Base-by-base conservation (phyloP, 2,888 invertebrate species). In the Acronicta aceris region DNA sequence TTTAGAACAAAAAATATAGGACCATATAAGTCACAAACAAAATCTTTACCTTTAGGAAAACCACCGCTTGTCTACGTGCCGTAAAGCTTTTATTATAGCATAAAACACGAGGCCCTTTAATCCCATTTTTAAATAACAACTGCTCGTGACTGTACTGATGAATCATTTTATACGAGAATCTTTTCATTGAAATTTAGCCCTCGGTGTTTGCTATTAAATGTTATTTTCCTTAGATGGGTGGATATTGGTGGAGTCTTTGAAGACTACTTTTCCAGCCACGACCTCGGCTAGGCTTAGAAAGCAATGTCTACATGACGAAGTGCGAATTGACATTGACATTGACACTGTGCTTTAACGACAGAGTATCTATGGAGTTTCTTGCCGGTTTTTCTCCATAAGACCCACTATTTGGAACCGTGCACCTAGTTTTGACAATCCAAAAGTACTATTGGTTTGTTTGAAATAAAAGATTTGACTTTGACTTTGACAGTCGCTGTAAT, bases 321-420 rank as follows among this genome's bases (percentile, higher is more conserved):
- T 78, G 74, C 84, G 84, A n/a, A n/a, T n/a, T n/a, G n/a, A n/a
- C n/a, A 84, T 84, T 84, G 83, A 70, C 84, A 86, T 86, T 88
- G 87, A 86, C 85, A 83, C 85, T 88, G 82, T 79, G 77, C 79
- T 78, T 83, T 77, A 79, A 79, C 71, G 63, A 68, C 58, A 65
- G 76, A n/a, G n/a, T n/a, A n/a, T n/a, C n/a, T n/a, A n/a, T n/a
- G n/a, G n/a, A n/a, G n/a, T n/a, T n/a, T n/a, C n/a, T n/a, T n/a
- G n/a, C n/a, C n/a, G n/a, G n/a, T n/a, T n/a, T n/a, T n/a, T n/a
- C n/a, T n/a, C n/a, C n/a, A n/a, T n/a, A n/a, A n/a, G n/a, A n/a
- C n/a, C n/a, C n/a, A n/a, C n/a, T n/a, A n/a, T n/a, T n/a, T n/a
- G n/a, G n/a, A n/a, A n/a, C n/a, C n/a, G n/a, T n/a, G n/a, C n/a